These are phyloP conservation scores for Gouania willdenowi DNA, from an alignment of 2,797 vertebrate species.

Conservation along the genomic window DNA sequence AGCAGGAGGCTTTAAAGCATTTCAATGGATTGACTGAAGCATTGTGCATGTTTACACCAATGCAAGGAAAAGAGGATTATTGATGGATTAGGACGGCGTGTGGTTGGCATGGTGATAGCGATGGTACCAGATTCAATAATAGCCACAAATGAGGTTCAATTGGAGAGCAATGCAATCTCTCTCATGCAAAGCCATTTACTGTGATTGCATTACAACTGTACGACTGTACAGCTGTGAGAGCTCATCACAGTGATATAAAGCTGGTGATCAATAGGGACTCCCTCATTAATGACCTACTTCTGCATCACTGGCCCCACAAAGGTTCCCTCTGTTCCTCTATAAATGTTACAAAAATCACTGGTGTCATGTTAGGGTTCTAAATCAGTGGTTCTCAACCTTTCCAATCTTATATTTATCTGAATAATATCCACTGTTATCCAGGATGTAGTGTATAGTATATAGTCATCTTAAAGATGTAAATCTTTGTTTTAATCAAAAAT, in stretches of 20 bases:
- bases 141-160: not conserved
- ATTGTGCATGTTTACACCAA: conserved; percentile 59
- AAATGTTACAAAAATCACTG: not conserved
- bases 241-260: not conserved
- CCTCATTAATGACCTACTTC: not conserved
- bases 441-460: too few relatives aligned
- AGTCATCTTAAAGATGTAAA: too few relatives aligned
- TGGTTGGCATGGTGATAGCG: conserved; percentile 24
- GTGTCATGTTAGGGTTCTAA: not conserved
- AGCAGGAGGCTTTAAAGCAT: conserved; percentile 37
- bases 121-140: conserved; percentile 7
- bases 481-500: too few relatives aligned
- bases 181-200: not conserved
- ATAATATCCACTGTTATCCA: too few relatives aligned
- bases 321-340: not conserved
- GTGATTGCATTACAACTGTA: not conserved
- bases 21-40: conserved; percentile 31
- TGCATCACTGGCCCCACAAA: not conserved
- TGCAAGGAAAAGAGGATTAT: conserved; percentile 57
- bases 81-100: conserved; percentile 46
- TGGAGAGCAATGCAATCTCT: not conserved
- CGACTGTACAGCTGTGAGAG: too few relatives aligned
- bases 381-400: too few relatives aligned
- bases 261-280: conserved; percentile 4
- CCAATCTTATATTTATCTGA: too few relatives aligned